Percentiles rank a stretch among this genome's conserved stretches.
Conservation (phyloP, 92 coral and sea anemone species). For the Parazoanthus atlanticus region DNA sequence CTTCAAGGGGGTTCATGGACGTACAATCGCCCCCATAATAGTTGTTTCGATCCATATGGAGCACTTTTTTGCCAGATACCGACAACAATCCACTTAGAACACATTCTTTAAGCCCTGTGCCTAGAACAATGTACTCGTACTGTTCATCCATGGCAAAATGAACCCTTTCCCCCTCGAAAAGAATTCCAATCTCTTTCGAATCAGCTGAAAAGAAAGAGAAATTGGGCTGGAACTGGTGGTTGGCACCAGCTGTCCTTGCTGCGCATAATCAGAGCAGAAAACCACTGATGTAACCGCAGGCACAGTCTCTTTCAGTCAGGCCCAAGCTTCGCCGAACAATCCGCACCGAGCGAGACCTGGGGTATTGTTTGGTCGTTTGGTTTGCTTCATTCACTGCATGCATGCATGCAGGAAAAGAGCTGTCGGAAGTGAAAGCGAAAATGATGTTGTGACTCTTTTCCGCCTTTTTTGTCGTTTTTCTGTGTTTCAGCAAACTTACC, state of each 20-base stretch:
- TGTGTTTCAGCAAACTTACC: not conserved
- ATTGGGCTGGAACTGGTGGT: conserved; percentile 32
- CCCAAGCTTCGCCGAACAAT: no score
- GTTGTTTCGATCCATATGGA: conserved; percentile 85
- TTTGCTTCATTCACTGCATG: not conserved
- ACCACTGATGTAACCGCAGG: conserved; percentile 13
- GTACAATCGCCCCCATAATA: conserved; percentile 95
- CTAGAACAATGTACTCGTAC: conserved; percentile 88
- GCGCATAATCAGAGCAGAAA: conserved; percentile 5
- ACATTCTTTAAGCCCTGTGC: conserved; percentile 98
- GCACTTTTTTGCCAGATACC: conserved; percentile 79
- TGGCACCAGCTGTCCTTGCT: conserved; percentile 11
- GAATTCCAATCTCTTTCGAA: not conserved
- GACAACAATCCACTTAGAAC: conserved; percentile 90
- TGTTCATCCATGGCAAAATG: conserved; percentile 70
- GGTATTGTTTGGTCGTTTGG: not conserved
- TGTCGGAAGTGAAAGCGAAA: not conserved
- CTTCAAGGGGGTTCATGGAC: conserved; percentile 76
- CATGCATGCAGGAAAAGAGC: no score
- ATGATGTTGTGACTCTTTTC: not conserved
- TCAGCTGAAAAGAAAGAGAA: conserved; percentile 33
- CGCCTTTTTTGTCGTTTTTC: not conserved
- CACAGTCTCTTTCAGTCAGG: no score
- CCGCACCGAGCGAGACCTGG: no score
- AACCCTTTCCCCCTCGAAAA: not conserved